phyloP scores from a whole-genome alignment of 2,113 vertebrate genomes.

The Phycodurus eques region DNA sequence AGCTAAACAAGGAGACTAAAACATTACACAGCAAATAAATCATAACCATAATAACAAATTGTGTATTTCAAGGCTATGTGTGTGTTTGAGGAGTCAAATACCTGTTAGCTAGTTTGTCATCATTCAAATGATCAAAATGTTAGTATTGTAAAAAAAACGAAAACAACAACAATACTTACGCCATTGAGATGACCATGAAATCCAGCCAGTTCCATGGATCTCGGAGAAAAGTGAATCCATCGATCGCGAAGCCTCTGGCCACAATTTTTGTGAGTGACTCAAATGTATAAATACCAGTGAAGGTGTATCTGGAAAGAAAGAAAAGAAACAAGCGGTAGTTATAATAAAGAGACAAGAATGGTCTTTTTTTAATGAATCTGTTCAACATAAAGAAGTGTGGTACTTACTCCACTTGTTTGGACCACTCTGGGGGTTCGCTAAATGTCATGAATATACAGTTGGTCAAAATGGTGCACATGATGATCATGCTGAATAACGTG shows the following conservation, averaged over 20 bases:
- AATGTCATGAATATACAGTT: constrained; percentile 99
- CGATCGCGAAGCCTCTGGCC: constrained; percentile 95
- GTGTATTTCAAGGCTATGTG: not conserved
- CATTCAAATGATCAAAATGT: not conserved
- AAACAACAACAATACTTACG: constrained; percentile 84
- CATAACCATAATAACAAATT: not conserved
- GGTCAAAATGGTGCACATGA: constrained; percentile 99
- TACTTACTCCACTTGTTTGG: constrained; percentile 99
- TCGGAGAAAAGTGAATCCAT: constrained; percentile 92
- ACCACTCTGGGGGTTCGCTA: constrained; percentile 97
- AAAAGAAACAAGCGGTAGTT: not conserved
- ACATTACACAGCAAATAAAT: not conserved
- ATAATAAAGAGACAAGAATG: not conserved
- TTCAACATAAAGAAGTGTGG: not conserved
- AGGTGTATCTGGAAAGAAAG: constrained; percentile 83
- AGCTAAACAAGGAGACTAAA: not conserved
- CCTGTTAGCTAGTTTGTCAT: not conserved
- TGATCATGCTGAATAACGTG: constrained; percentile 99
- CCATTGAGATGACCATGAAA: constrained; percentile 99
- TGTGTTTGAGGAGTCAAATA: not conserved
- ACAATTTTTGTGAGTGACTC: constrained; percentile 98
- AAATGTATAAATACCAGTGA: constrained; percentile 98
- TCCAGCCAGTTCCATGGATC: constrained; percentile 99
- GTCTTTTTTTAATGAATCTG: not conserved
- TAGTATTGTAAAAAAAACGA: not conserved